These are phyloP conservation scores for Apostichopus leukothele DNA, from an alignment of 53 echinoderm and acorn worm species.

Conservation along the genomic window DNA sequence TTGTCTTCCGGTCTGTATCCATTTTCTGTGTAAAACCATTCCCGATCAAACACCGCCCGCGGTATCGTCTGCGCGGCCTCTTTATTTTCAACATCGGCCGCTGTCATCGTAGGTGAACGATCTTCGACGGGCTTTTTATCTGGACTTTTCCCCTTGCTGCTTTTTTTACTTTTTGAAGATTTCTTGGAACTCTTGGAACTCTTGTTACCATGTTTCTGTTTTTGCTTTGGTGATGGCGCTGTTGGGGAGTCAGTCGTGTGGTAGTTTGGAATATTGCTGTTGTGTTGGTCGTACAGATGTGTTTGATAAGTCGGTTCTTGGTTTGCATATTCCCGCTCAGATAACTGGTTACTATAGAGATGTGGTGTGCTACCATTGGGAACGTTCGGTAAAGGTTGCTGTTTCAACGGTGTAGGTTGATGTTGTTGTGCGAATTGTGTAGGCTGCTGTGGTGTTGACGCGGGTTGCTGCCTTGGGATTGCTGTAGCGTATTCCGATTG, in stretches of 20 bases:
- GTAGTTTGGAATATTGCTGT: not conserved
- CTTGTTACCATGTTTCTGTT: no score
- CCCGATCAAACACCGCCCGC: not conserved
- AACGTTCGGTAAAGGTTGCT: not conserved
- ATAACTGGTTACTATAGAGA: not conserved
- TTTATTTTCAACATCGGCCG: not conserved
- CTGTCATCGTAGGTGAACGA: not conserved
- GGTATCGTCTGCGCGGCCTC: not conserved
- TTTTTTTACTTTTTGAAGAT: slow-evolving; percentile 4
- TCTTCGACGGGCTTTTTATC: not conserved
- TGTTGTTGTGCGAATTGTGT: not conserved
- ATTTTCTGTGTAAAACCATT: not conserved
- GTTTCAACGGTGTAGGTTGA: not conserved
- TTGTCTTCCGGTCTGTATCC: not conserved
- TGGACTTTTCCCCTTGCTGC: not conserved
- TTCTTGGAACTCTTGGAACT: slow-evolving; percentile 21
- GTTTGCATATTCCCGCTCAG: not conserved
- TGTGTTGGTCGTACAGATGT: not conserved
- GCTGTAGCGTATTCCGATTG: not conserved
- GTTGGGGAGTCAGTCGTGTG: not conserved
- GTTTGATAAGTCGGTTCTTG: not conserved
- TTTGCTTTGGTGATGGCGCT: not conserved
- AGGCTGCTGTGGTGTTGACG: not conserved
- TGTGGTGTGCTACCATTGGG: not conserved
- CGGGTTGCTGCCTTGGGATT: not conserved